A percentile compares a stretch with the other conserved stretches of the same genome.
Conservation (phyloP, 1,140 invertebrate genomes). For the Triops cancriformis region DNA sequence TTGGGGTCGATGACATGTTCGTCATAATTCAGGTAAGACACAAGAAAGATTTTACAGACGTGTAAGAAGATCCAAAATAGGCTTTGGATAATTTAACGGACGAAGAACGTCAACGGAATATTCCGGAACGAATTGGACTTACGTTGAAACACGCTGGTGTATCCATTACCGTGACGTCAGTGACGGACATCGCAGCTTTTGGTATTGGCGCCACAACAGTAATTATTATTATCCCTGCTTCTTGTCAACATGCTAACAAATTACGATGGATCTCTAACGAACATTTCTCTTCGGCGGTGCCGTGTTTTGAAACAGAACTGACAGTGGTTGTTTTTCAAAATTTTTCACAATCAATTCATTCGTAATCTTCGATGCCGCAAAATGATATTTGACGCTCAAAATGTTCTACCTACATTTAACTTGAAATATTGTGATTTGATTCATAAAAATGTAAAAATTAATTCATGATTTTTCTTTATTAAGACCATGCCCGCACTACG, state of each 20-base stretch:
- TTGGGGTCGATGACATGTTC: slow-evolving; percentile 48
- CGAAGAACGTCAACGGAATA: slow-evolving; percentile 35
- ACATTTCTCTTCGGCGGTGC: too few species aligned
- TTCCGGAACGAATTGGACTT: slow-evolving; percentile 40
- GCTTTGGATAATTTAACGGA: slow-evolving; percentile 38
- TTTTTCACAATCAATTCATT: too few species aligned
- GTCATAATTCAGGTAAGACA: slow-evolving; percentile 43
- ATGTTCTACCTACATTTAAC: too few species aligned
- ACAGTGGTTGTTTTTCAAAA: too few species aligned
- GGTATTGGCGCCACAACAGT: slow-evolving; percentile 51
- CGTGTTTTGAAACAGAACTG: neutral
- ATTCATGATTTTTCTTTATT: slow-evolving; percentile 17
- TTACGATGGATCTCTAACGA: too few species aligned
- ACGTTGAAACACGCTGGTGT: slow-evolving; percentile 51
- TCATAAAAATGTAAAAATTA: too few species aligned
- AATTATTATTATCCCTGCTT: slow-evolving; percentile 21
- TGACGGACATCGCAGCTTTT: slow-evolving; percentile 59
- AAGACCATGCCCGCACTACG: slow-evolving; percentile 45
- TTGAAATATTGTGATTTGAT: too few species aligned
- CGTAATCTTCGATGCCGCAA: too few species aligned
- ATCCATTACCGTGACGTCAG: slow-evolving; percentile 57
- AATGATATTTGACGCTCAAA: too few species aligned
- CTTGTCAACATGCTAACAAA: too few species aligned
- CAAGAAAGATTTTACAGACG: neutral
- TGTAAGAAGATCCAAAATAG: slow-evolving; percentile 25